Percentiles rank a stretch among this genome's conserved stretches.
Conservation (phyloP, 2,113 vertebrate species). For the Nycticebus coucang region DNA sequence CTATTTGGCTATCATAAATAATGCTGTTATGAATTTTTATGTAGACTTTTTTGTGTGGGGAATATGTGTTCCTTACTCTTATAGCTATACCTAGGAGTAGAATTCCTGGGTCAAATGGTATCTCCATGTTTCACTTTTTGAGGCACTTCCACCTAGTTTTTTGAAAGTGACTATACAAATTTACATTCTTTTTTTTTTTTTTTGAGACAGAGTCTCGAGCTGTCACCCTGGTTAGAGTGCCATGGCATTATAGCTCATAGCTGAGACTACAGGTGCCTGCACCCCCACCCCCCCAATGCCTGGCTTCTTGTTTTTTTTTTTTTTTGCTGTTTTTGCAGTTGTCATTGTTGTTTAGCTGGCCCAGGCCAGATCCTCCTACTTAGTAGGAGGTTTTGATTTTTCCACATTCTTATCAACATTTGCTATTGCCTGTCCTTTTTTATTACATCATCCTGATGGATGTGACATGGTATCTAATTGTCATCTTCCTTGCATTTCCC, state of each 20-base stretch:
- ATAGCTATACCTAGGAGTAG: not conserved
- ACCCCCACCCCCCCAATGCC: too few species aligned
- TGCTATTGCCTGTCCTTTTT: not conserved
- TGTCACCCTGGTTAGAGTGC: too few species aligned
- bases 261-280: too few species aligned
- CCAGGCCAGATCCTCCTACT: too few species aligned
- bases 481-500: slow-evolving; percentile 23
- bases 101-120: not conserved
- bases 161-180: not conserved
- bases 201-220: too few species aligned
- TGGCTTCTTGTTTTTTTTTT: too few species aligned
- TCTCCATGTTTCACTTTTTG: not conserved
- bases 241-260: too few species aligned
- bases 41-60: not conserved
- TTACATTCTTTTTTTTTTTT: not conserved
- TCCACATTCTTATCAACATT: not conserved
- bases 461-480: not conserved
- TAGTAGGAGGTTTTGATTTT: not conserved
- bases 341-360: too few species aligned
- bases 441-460: not conserved
- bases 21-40: not conserved
- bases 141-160: not conserved
- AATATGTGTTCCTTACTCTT: slow-evolving; percentile 2
- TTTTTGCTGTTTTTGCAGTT: too few species aligned
- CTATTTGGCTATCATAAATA: not conserved